These are phyloP conservation scores for Myrmecobius fasciatus DNA, from an alignment of 2,113 vertebrate genomes.

Conservation along the genomic window DNA sequence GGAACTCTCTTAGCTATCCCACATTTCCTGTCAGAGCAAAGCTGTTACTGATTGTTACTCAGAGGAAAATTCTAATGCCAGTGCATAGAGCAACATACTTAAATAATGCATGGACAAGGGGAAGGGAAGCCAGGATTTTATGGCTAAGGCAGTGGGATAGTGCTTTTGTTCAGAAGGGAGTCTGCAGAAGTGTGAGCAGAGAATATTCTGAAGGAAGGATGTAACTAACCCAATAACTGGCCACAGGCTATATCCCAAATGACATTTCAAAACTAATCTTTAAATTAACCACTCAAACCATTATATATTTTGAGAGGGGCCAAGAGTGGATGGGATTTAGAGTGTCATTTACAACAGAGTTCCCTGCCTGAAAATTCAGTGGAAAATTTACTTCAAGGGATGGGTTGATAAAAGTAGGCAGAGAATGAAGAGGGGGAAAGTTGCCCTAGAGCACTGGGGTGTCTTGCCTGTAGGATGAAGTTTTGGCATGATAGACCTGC, in stretches of 20 bases:
- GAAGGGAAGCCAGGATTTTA: conserved; percentile 74
- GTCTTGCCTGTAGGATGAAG: not conserved
- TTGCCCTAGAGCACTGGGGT: not conserved
- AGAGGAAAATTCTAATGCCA: conserved; percentile 63
- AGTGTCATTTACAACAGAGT: conserved; percentile 11
- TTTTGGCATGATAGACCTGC: conserved; percentile 26
- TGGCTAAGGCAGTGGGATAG: conserved; percentile 64
- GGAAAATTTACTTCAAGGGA: conserved; percentile 33
- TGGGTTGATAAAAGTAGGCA: not conserved
- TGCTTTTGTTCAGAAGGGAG: conserved; percentile 67
- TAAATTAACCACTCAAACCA: not conserved
- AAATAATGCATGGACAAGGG: conserved; percentile 81
- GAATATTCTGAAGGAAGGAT: conserved; percentile 49
- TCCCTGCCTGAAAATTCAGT: conserved; percentile 24
- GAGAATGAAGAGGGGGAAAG: not conserved
- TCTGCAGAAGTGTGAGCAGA: conserved; percentile 58
- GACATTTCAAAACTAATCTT: conserved; percentile 52
- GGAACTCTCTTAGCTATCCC: conserved; percentile 67
- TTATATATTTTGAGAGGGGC: not conserved
- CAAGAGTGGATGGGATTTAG: conserved; percentile 11
- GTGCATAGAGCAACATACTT: conserved; percentile 75
- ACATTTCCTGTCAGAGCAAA: conserved; percentile 66
- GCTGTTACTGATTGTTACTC: conserved; percentile 68
- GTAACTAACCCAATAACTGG: conserved; percentile 38
- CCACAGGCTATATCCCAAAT: conserved; percentile 44